Conservation (phyloP, 2,888 invertebrate genomes). For the Conus canariensis region DNA sequence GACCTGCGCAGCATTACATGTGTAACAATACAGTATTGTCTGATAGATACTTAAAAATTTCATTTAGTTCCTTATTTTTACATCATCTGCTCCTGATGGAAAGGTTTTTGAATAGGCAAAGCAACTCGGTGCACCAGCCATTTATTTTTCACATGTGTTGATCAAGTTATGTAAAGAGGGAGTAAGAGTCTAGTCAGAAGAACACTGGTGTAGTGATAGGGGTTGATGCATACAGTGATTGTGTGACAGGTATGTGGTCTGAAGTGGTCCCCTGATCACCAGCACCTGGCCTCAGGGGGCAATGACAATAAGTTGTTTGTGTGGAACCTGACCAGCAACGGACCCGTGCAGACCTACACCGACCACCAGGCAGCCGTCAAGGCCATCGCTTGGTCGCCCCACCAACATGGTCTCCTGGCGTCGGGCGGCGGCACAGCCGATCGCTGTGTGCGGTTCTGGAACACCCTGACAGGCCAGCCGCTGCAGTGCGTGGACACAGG, state of each 20-base stretch:
- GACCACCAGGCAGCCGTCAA: conserved; percentile 96
- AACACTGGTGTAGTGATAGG: too few relatives aligned
- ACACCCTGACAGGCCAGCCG: conserved; percentile 97
- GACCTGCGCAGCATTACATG: too few relatives aligned
- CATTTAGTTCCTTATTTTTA: too few relatives aligned
- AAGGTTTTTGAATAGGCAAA: too few relatives aligned
- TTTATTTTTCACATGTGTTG: too few relatives aligned
- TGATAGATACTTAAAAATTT: too few relatives aligned
- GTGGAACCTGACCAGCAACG: conserved; percentile 85
- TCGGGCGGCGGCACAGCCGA: conserved; percentile 99
- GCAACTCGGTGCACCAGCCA: too few relatives aligned
- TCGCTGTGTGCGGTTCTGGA: conserved; percentile 98
- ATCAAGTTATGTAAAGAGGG: too few relatives aligned
- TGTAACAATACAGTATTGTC: too few relatives aligned
- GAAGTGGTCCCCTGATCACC: conserved; percentile 99
- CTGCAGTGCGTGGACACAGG: conserved; percentile 99
- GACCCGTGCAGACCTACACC: conserved; percentile 95
- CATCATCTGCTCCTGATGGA: too few relatives aligned
- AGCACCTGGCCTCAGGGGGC: conserved; percentile 97
- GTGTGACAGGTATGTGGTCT: conserved; percentile 88
- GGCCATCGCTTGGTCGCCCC: conserved; percentile 99
- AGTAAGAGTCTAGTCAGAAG: too few relatives aligned
- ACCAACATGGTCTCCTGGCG: conserved; percentile 97
- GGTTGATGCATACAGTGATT: not conserved
- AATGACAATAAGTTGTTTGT: conserved; percentile 98